Evolutionary conservation across 2,797 vertebrate genomes (phyloP).

Genomic region (Danio jaintianensis): DNA sequence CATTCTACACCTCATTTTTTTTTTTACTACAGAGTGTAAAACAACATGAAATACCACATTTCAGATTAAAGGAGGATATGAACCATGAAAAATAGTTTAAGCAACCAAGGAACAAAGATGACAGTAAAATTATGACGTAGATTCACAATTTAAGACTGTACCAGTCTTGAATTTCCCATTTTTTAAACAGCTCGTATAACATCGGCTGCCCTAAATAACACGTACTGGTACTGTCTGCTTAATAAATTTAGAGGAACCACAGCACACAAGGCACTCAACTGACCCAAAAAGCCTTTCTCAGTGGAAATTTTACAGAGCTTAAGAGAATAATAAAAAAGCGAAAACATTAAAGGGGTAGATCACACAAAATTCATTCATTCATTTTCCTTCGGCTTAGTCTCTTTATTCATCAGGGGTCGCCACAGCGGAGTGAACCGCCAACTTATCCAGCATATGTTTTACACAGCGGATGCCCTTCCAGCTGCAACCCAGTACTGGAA

Average conservation of each 20-base stretch:
- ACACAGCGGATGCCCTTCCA: no score
- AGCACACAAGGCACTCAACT: slow-evolving; percentile 28
- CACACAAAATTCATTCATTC: background rate
- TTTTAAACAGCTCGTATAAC: slow-evolving; percentile 33
- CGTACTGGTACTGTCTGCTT: slow-evolving; percentile 3
- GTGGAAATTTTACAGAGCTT: background rate
- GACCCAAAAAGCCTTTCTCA: slow-evolving; percentile 20
- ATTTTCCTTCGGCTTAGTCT: no score
- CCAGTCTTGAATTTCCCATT: slow-evolving; percentile 39
- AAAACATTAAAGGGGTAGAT: slow-evolving; percentile 2
- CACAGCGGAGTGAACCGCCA: no score
- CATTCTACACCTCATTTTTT: background rate
- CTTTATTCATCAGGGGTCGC: no score
- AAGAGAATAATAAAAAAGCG: slow-evolving; percentile 12
- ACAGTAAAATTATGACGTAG: slow-evolving; percentile 4
- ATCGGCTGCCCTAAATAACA: slow-evolving; percentile 37
- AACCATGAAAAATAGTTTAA: slow-evolving; percentile 7
- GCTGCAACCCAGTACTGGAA: no score
- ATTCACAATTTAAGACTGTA: slow-evolving; percentile 16
- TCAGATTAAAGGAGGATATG: background rate
- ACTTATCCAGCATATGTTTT: no score
- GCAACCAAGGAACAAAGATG: background rate
- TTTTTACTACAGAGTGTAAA: background rate
- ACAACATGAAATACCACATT: slow-evolving; percentile 6
- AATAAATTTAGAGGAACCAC: slow-evolving; percentile 29